Base-by-base conservation (phyloP, 30 jellyfish, hydroid and myxozoan genomes). In the Rhopilema esculentum region DNA sequence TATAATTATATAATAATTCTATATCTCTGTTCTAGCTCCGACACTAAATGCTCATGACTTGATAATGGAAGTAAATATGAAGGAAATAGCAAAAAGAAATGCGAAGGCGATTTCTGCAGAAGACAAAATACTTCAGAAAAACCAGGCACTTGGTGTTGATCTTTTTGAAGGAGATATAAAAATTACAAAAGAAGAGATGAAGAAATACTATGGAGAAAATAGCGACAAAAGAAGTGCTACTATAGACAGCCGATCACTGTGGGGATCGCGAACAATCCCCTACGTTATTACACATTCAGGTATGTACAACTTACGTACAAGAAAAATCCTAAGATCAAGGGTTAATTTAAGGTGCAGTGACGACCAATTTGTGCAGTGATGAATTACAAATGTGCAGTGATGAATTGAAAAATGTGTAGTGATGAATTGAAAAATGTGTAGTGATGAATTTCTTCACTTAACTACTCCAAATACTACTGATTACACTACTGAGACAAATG, bases 131-230 rank as follows among this genome's bases (percentile, higher is more conserved):
- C 82, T 80, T 69, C 20, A 64, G n/a, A 33, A 63, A 20, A 66
- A 80, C 62, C 49, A 66, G 2, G 74, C 72, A 4, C 22, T 32
- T 26, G 90, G 90, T 0, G 31, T 26, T 9, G 90, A 80, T 24
- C 82, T 80, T 4, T 66, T 64, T 4, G 90, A 80, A 66, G 90
- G 90, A 19, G 90, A 80, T 66, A 80, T 80, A 15, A 57, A 22
- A 25, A 29, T 80, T 16, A 15, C 74, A 8, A 72, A 31, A 12
- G 82, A 80, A 1, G 75, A 80, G 32, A 19, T 25, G 8, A 40
- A 65, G 7, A 50, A 21, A 8, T 1, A 7, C 26, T 80, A 80
- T 49, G 90, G 90, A 18, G 18, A 74, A 4, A 72, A 18, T 1
- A 28, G 17, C 18, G 2, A 49, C 4, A 80, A 80, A 33, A 71